These are phyloP conservation scores for Ennomos quercinarius DNA, from an alignment of 2,888 invertebrate genomes.

Conservation along the genomic window DNA sequence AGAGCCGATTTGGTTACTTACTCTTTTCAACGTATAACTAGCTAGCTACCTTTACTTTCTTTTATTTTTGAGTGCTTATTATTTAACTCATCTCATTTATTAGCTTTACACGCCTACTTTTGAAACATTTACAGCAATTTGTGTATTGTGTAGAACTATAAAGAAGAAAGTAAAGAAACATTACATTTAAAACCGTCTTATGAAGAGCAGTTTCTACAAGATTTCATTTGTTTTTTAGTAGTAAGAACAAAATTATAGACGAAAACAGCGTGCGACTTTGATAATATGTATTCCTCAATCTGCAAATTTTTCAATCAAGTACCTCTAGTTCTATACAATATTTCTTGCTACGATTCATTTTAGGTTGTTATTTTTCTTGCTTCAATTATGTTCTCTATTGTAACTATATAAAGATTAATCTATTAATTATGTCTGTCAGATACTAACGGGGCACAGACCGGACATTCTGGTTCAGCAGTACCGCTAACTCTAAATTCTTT, in stretches of 20 bases:
- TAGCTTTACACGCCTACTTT: conserved; percentile 7
- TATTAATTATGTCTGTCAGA: conserved; percentile 72
- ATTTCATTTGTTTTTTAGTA: conserved; percentile 12
- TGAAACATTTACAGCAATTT: conserved; percentile 5
- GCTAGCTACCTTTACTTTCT: conserved; percentile 4
- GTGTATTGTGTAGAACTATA: neutral
- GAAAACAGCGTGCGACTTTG: conserved; percentile 2
- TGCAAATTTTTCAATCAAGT: no score
- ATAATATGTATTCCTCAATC: no score
- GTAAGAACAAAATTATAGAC: conserved; percentile 11
- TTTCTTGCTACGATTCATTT: no score
- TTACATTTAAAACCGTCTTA: neutral
- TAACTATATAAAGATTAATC: conserved; percentile 51
- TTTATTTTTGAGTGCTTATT: neutral
- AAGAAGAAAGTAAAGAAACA: conserved; percentile 8
- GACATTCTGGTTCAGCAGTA: conserved; percentile 77
- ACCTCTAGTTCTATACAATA: no score
- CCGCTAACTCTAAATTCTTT: conserved; percentile 73
- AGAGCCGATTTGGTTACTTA: no score
- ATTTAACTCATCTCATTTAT: conserved; percentile 6
- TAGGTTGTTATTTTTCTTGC: conserved; percentile 16
- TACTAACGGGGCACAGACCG: conserved; percentile 74
- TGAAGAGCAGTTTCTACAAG: conserved; percentile 8
- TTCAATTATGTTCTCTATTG: conserved; percentile 49
- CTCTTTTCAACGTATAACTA: neutral